Evolutionary conservation across 2,888 invertebrate species (phyloP).

Genomic region (Adelphocoris suturalis): DNA sequence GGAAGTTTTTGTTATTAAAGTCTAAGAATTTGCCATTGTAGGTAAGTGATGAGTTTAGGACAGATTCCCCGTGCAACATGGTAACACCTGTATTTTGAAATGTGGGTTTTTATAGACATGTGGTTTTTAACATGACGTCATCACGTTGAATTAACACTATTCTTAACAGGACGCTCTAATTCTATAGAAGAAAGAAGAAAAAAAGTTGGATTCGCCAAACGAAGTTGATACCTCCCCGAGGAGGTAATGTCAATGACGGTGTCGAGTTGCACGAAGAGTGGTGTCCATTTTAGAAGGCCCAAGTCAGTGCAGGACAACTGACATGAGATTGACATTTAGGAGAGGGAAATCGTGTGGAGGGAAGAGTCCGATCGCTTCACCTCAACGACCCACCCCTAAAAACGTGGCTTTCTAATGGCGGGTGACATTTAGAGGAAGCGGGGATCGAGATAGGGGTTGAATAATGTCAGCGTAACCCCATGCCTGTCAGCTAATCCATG

Average conservation of each 20-base stretch:
- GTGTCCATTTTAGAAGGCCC: conserved; percentile 9
- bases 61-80: too few species aligned
- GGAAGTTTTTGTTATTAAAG: too few species aligned
- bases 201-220: neutral
- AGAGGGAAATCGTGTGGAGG: conserved; percentile 40
- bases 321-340: conserved; percentile 47
- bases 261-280: conserved; percentile 7
- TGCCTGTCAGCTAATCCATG: neutral
- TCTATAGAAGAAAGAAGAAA: too few species aligned
- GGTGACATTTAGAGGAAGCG: conserved; percentile 34
- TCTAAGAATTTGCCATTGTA: too few species aligned
- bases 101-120: too few species aligned
- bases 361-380: conserved; percentile 25
- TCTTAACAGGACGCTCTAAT: too few species aligned
- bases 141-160: too few species aligned
- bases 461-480: conserved; percentile 23
- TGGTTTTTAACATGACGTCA: too few species aligned
- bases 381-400: conserved; percentile 31
- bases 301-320: conserved; percentile 28
- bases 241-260: neutral
- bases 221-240: neutral
- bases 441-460: conserved; percentile 36
- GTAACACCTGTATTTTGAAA: too few species aligned
- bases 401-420: conserved; percentile 50
- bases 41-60: too few species aligned